These are phyloP conservation scores for Pomatorhinus ruficollis DNA, from an alignment of 2,113 vertebrate species.

Conservation along the genomic window DNA sequence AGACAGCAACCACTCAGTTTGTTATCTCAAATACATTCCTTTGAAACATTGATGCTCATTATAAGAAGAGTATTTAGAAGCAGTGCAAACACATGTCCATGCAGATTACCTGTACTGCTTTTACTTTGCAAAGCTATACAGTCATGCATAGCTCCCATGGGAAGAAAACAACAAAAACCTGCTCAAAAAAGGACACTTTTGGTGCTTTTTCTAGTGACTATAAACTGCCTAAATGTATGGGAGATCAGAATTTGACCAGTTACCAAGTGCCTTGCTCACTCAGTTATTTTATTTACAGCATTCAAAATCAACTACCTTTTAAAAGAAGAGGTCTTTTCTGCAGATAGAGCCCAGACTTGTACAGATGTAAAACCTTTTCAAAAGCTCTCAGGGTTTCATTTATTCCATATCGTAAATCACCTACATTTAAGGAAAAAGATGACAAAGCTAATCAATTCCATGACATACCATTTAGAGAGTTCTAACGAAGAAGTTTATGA, in stretches of 20 bases:
- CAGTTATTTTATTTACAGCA: not conserved
- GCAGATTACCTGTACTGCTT: not conserved
- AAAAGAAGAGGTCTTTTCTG: slow-evolving; percentile 76
- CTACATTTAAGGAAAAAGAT: slow-evolving; percentile 65
- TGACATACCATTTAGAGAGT: not conserved
- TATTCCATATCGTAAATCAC: slow-evolving; percentile 82
- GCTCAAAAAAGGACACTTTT: not conserved
- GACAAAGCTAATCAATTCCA: not conserved
- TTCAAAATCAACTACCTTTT: slow-evolving; percentile 73
- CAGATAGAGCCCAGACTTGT: slow-evolving; percentile 87
- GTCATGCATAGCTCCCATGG: not conserved
- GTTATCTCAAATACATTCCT: not conserved
- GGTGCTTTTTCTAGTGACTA: not conserved
- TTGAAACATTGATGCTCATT: not conserved
- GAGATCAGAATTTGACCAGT: not conserved
- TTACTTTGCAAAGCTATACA: not conserved
- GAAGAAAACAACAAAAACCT: not conserved
- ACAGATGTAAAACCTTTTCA: slow-evolving; percentile 84
- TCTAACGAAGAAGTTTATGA: not conserved
- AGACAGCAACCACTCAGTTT: not conserved
- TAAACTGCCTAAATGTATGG: not conserved
- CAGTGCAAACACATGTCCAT: not conserved
- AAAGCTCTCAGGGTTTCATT: slow-evolving; percentile 85
- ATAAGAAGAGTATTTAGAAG: not conserved
- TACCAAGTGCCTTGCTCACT: not conserved